Evolutionary conservation across 1,140 invertebrate genomes (phyloP).

Genomic region (Drosophila simulans): DNA sequence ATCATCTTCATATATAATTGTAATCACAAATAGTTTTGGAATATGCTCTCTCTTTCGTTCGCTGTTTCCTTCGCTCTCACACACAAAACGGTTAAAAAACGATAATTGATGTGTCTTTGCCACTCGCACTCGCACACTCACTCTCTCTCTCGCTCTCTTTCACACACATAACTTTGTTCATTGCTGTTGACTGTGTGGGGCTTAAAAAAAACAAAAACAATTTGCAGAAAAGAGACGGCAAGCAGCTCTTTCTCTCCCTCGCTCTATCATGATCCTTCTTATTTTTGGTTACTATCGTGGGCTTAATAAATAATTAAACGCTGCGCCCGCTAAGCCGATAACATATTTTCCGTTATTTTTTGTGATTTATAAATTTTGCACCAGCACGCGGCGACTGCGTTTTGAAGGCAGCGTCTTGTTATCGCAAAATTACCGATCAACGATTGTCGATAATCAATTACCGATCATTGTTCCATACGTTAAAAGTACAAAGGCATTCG

Average conservation of each 20-base stretch:
- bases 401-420: slow-evolving; percentile 72
- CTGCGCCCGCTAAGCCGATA: slow-evolving; percentile 42
- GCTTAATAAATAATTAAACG: slow-evolving; percentile 15
- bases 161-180: slow-evolving; percentile 60
- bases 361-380: slow-evolving; percentile 16
- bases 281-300: slow-evolving; percentile 41
- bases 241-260: slow-evolving; percentile 20
- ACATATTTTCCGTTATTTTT: slow-evolving; percentile 15
- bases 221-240: slow-evolving; percentile 33
- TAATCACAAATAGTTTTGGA: slow-evolving; percentile 83
- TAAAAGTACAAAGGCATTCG: slow-evolving; percentile 67
- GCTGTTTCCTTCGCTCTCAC: slow-evolving; percentile 2
- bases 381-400: slow-evolving; percentile 57
- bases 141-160: slow-evolving; percentile 16
- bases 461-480: slow-evolving; percentile 46
- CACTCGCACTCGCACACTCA: slow-evolving; percentile 19
- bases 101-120: slow-evolving; percentile 23
- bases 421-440: slow-evolving; percentile 43
- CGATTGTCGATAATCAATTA: slow-evolving; percentile 21
- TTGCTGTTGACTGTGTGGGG: slow-evolving; percentile 51
- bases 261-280: slow-evolving; percentile 1
- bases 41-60: slow-evolving; percentile 63
- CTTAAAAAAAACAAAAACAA: slow-evolving; percentile 29
- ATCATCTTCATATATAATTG: slow-evolving; percentile 68
- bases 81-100: slow-evolving; percentile 28